Base-by-base conservation (phyloP, 2,888 invertebrate species). In the Hecatera dysodea region DNA sequence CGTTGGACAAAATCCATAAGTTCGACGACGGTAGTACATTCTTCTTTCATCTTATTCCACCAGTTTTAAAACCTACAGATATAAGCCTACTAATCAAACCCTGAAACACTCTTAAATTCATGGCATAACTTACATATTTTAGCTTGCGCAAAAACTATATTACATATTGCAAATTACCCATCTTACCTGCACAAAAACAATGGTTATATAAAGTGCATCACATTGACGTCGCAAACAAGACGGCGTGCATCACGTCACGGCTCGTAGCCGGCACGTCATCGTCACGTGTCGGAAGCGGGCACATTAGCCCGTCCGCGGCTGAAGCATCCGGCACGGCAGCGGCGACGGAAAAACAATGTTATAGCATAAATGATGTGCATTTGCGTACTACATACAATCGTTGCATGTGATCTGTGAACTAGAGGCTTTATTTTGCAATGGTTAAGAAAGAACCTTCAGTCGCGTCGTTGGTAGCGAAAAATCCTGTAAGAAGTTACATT, bases 291-390 rank as follows among this genome's bases (percentile, higher is more conserved):
- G 93, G 93, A 94, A 91, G 81, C 86, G 85, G 86, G 84, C 87
- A 85, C 90, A 94, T 94, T 94, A 94, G 84, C 86, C 89, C 90
- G 93, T 93, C 93, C 77, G 72, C 80, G 81, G 82, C 87, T 89
- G 90, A 90, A 82, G 89, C 89, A 91, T 93, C 93, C 93, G 92
- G 87, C 88, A 81, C 71, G 59, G 61, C 76, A 78, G 72, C 60
- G 59, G 67, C 78, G 75, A 75, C 60, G 64, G 65, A 77, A 88
- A 89, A 87, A 90, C 85, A 88, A 88, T 86, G 81, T 79, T 64
- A 66, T 65, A 60, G 46, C 61, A 56, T 76, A 71, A n/a, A n/a
- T 67, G 22, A 67, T 64, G 24, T 29, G 52, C 61, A 80, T 70
- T 81, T 66, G 44, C 15, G 46, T 22, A 46, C 39, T 42, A 36